Percentiles rank a stretch among this genome's conserved stretches.
These are phyloP conservation scores for Jaculus jaculus DNA, from an alignment of 2,113 vertebrate genomes.

Conservation along the genomic window DNA sequence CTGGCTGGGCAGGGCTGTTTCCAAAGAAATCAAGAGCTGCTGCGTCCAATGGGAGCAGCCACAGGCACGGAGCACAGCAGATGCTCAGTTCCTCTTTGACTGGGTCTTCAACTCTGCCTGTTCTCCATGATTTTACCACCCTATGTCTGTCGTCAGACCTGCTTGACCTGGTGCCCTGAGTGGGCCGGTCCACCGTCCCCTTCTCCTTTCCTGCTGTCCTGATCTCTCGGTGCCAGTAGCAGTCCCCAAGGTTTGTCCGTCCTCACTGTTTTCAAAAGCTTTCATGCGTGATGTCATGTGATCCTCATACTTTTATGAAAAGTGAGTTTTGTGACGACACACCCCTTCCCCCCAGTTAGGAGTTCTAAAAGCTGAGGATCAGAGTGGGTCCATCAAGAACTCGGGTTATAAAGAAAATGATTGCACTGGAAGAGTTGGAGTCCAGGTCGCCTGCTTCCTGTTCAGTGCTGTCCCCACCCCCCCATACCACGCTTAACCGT, in stretches of 20 bases:
- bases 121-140: background rate
- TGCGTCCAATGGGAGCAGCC: background rate
- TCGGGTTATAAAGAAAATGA: background rate
- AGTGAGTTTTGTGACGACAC: too few relatives aligned
- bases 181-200: background rate
- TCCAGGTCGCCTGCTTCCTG: too few relatives aligned
- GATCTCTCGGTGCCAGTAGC: background rate
- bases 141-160: background rate
- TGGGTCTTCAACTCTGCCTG: background rate
- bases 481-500: background rate
- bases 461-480: background rate
- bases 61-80: background rate
- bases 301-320: background rate
- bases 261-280: background rate
- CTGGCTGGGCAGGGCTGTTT: fast-evolving
- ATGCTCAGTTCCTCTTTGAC: background rate
- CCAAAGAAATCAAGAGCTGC: background rate
- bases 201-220: background rate
- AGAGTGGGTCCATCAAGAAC: background rate
- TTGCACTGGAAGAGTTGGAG: background rate
- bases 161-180: background rate
- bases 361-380: background rate
- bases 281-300: background rate
- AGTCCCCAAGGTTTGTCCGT: background rate
- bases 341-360: too few relatives aligned